These are phyloP conservation scores for Drosophila eohydei DNA, from an alignment of 2,888 invertebrate species.

Conservation along the genomic window DNA sequence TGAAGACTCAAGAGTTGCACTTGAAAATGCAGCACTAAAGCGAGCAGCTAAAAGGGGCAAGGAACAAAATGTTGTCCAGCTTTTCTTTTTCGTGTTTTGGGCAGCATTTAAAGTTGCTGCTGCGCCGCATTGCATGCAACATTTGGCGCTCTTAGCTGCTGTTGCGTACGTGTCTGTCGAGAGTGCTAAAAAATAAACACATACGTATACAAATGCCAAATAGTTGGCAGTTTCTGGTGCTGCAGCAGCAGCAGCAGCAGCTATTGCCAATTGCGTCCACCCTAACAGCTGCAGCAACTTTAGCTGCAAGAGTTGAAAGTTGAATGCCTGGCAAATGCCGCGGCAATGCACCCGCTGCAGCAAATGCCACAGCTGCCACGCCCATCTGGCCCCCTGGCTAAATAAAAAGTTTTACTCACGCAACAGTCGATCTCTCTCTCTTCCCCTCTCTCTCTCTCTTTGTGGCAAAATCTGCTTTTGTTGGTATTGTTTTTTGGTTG, in stretches of 20 bases:
- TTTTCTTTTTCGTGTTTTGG: not conserved
- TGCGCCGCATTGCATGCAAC: conserved; percentile 56
- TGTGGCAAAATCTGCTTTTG: conserved; percentile 33
- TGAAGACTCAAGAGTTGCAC: conserved; percentile 53
- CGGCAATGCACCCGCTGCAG: conserved; percentile 71
- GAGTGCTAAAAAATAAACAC: conserved; percentile 31
- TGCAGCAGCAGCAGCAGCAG: conserved; percentile 19
- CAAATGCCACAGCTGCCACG: conserved; percentile 8
- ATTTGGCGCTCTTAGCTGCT: conserved; percentile 39
- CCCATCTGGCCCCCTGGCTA: not conserved
- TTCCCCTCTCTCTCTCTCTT: not conserved
- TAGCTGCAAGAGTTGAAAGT: conserved; percentile 81
- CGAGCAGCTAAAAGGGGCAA: not conserved
- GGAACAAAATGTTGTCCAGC: conserved; percentile 2
- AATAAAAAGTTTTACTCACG: conserved; percentile 67
- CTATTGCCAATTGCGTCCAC: conserved; percentile 57
- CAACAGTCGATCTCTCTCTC: conserved; percentile 58
- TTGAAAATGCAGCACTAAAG: conserved; percentile 46
- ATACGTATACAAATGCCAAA: conserved; percentile 20
- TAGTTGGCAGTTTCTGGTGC: conserved; percentile 9
- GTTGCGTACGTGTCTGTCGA: conserved; percentile 45
- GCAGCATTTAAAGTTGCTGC: conserved; percentile 28
- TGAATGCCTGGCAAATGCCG: conserved; percentile 82
- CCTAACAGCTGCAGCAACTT: conserved; percentile 16
- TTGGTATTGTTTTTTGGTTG: conserved; percentile 74